A percentile compares a stretch with the other conserved stretches of the same genome.
phyloP scores from a whole-genome alignment of 2,888 invertebrate genomes.

The Nephrotoma flavescens region DNA sequence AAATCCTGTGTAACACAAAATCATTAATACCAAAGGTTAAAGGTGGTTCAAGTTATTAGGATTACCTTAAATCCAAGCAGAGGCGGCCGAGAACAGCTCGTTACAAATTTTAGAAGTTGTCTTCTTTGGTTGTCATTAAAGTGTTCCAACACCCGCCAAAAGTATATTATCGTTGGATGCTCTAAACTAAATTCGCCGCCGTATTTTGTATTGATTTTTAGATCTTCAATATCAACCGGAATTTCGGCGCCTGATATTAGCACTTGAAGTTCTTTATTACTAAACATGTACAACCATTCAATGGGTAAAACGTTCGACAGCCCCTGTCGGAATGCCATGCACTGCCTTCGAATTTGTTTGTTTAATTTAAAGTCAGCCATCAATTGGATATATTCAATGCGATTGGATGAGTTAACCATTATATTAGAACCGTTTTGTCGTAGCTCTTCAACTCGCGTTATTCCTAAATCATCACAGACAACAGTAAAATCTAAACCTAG shows the following conservation, averaged over 20 bases:
- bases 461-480: slow-evolving; percentile 77
- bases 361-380: slow-evolving; percentile 94
- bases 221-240: slow-evolving; percentile 83
- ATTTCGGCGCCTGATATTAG: slow-evolving; percentile 93
- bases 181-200: slow-evolving; percentile 69
- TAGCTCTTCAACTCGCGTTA: slow-evolving; percentile 72
- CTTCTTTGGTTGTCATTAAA: slow-evolving; percentile 75
- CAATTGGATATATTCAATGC: slow-evolving; percentile 91
- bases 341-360: slow-evolving; percentile 74
- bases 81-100: slow-evolving; percentile 94
- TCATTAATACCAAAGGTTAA: not conserved
- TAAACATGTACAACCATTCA: slow-evolving; percentile 92
- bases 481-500: slow-evolving; percentile 87
- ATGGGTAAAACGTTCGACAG: slow-evolving; percentile 80
- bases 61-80: slow-evolving; percentile 87
- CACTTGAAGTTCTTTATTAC: slow-evolving; percentile 83
- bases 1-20: slow-evolving; percentile 51
- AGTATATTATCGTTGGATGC: slow-evolving; percentile 71
- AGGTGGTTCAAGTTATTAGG: not conserved
- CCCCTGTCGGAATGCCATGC: slow-evolving; percentile 77
- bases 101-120: slow-evolving; percentile 90
- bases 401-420: slow-evolving; percentile 79
- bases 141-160: slow-evolving; percentile 77
- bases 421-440: slow-evolving; percentile 84
- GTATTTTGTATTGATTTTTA: slow-evolving; percentile 77